phyloP scores from a whole-genome alignment of 92 coral and sea anemone species.

The Bergia sp. region DNA sequence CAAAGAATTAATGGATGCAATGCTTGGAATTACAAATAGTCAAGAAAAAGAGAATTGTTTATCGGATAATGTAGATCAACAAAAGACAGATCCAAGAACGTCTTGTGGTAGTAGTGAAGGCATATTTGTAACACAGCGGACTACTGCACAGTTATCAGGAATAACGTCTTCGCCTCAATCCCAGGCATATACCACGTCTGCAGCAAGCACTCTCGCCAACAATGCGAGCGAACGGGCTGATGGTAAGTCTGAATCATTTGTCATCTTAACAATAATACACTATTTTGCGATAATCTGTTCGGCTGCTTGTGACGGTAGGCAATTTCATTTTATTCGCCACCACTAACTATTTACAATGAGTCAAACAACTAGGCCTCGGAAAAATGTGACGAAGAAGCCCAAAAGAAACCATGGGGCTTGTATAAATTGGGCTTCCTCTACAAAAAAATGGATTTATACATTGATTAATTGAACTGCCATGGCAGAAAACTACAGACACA shows the following conservation, averaged over 20 bases:
- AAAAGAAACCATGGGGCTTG: no score
- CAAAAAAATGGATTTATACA: no score
- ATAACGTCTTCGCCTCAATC: not conserved
- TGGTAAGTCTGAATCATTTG: not conserved
- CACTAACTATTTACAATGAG: no score
- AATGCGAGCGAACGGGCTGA: not conserved
- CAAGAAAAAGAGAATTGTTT: conserved; percentile 25
- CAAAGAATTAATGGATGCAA: conserved; percentile 72
- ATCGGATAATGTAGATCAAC: conserved; percentile 35
- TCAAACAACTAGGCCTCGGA: no score
- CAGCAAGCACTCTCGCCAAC: not conserved
- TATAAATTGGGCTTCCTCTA: no score
- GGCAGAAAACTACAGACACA: no score
- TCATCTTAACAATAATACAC: not conserved
- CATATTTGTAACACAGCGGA: conserved; percentile 9
- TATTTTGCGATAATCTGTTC: not conserved
- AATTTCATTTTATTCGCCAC: no score
- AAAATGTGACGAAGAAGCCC: no score
- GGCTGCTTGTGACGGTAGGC: no score
- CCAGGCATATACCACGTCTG: not conserved
- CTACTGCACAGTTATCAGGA: not conserved
- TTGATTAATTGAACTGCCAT: no score
- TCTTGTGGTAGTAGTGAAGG: conserved; percentile 14
- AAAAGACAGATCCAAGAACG: conserved; percentile 23
- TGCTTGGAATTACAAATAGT: conserved; percentile 61